Base-by-base conservation (phyloP, 1,140 invertebrate genomes). In the Frieseomelitta varia region DNA sequence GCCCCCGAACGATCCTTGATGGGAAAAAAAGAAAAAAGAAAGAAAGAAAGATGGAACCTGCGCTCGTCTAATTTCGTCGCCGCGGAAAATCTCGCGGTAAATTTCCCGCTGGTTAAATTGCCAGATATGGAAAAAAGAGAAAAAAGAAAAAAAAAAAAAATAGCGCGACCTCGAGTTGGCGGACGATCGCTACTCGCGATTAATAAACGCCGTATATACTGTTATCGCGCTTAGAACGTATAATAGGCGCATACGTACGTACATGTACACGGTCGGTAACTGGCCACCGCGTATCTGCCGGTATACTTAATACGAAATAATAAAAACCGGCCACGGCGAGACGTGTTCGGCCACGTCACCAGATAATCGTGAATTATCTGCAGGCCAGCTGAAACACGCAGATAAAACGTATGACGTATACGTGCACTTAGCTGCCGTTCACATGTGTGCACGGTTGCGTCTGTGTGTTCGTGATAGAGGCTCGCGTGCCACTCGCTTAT, bases 291-390 rank as follows among this genome's bases (percentile, higher is more conserved):
- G 58, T 82, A 82, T 87, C 85, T 82, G 81, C 61, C 78, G 85
- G 80, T 72, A 65, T 73, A 85, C 75, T 87, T 87, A 83, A 87
- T 82, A 72, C 73, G 86, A 79, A 88, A 88, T 88, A 88, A 88
- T 88, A 88, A 88, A 83, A 83, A 83, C 47, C 81, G 81, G 34
- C 61, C 77, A 47, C 34, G 56, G 86, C 78, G 86, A 88, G 87
- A 87, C 86, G 82, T 78, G 86, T 85, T 87, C 85, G 78, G 78
- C 87, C 87, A 88, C 87, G 87, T 88, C 87, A 85, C 78, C 79
- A 88, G 87, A 88, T 88, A 88, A 88, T 88, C 87, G 87, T 82
- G 87, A 88, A 88, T 88, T 88, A 88, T 88, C 87, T 85, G 80
- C 79, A 75, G 74, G 47, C 84, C 27, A 55, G 81, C 55, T 56